Evolutionary conservation across 2,888 invertebrate genomes (phyloP).

Genomic region (Eledone cirrhosa): DNA sequence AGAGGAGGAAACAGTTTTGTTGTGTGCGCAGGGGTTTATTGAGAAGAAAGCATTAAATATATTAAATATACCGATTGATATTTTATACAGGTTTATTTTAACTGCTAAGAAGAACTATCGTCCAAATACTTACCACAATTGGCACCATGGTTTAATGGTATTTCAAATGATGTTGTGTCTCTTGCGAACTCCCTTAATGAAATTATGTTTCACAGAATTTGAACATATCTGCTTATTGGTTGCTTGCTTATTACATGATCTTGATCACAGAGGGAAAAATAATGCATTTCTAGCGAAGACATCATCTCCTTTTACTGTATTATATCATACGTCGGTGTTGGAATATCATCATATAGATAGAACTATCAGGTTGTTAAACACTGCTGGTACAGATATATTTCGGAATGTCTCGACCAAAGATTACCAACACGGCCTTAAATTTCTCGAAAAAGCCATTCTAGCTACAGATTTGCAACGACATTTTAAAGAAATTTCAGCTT

Average conservation of each 20-base stretch:
- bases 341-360: constrained; percentile 98
- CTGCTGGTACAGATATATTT: constrained; percentile 92
- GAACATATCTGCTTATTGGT: constrained; percentile 90
- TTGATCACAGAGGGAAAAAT: constrained; percentile 95
- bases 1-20: constrained; percentile 85
- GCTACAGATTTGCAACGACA: constrained; percentile 73
- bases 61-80: constrained; percentile 70
- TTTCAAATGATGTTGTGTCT: constrained; percentile 97
- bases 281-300: constrained; percentile 91
- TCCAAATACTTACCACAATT: constrained; percentile 96
- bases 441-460: constrained; percentile 91
- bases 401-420: constrained; percentile 86
- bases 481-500: constrained; percentile 37
- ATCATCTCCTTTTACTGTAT: constrained; percentile 72
- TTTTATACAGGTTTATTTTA: constrained; percentile 90
- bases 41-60: neutral
- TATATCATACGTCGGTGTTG: constrained; percentile 95
- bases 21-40: neutral
- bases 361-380: constrained; percentile 95
- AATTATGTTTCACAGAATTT: constrained; percentile 89
- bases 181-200: constrained; percentile 92
- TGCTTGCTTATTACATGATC: constrained; percentile 94
- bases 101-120: constrained; percentile 97
- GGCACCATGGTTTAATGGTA: constrained; percentile 93
- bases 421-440: constrained; percentile 88